A percentile compares a stretch with the other conserved stretches of the same genome.
Conservation (phyloP, 2,888 invertebrate genomes). For the Theretra japonica region DNA sequence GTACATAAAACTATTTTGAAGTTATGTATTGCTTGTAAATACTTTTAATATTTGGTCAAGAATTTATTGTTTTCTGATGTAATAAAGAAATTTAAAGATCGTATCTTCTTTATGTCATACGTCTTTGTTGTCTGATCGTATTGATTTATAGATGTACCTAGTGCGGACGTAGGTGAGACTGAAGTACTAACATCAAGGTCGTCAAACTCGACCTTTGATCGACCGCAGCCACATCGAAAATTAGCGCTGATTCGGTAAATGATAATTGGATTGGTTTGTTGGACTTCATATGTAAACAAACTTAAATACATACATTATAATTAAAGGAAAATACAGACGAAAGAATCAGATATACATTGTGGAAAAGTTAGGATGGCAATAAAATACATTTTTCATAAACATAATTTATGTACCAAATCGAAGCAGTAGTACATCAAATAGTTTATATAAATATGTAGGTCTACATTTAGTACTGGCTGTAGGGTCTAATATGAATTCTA, state of each 20-base stretch:
- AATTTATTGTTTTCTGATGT: no score
- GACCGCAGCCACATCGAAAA: background rate
- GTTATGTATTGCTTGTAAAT: no score
- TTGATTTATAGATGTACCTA: background rate
- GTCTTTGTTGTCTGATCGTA: background rate
- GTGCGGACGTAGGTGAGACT: background rate
- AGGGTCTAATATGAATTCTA: slow-evolving; percentile 27
- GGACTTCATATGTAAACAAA: no score
- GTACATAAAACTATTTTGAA: no score
- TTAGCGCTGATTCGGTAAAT: slow-evolving; percentile 15
- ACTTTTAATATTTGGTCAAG: no score
- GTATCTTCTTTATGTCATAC: background rate
- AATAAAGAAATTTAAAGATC: no score
- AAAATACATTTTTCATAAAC: slow-evolving; percentile 29
- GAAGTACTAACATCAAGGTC: background rate
- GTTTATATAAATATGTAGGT: slow-evolving; percentile 30
- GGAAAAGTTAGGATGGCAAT: background rate
- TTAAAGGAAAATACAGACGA: background rate
- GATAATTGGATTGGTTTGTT: background rate
- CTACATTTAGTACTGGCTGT: slow-evolving; percentile 31
- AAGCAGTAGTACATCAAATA: slow-evolving; percentile 31
- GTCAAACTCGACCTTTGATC: slow-evolving; percentile 17
- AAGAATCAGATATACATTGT: background rate
- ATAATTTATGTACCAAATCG: slow-evolving; percentile 32
- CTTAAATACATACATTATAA: no score